These are phyloP conservation scores for Brachirus orientalis DNA, from an alignment of 2,113 vertebrate species.

Conservation along the genomic window DNA sequence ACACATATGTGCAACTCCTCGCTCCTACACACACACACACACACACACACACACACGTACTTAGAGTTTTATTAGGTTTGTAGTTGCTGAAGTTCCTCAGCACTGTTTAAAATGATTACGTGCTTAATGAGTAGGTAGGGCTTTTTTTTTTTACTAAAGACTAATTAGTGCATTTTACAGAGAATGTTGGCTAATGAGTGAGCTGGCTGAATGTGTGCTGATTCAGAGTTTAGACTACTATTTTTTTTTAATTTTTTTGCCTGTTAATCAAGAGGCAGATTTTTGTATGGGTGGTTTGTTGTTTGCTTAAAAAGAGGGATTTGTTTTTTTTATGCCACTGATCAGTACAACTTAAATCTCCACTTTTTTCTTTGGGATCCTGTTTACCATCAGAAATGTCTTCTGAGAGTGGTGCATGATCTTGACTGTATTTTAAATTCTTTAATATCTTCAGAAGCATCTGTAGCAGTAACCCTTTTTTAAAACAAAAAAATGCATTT, in stretches of 20 bases:
- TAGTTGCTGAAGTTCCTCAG: constrained; percentile 41
- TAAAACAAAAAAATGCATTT: too few relatives aligned
- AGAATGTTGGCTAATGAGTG: constrained; percentile 67
- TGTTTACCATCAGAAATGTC: background rate
- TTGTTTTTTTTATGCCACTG: constrained; percentile 13
- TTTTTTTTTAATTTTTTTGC: constrained; percentile 48
- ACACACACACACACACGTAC: constrained; percentile 38
- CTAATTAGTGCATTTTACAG: constrained; percentile 72
- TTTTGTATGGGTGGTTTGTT: constrained; percentile 34
- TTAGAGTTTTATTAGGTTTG: constrained; percentile 19
- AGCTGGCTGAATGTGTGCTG: constrained; percentile 59
- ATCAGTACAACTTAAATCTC: constrained; percentile 24
- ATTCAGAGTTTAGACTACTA: constrained; percentile 59
- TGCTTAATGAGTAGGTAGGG: constrained; percentile 74
- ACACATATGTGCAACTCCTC: constrained; percentile 50
- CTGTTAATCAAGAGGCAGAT: constrained; percentile 30
- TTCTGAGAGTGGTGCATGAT: background rate
- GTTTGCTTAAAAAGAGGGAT: constrained; percentile 9
- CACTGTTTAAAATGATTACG: constrained; percentile 74
- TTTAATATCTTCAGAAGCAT: background rate
- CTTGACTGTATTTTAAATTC: background rate
- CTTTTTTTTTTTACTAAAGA: constrained; percentile 60
- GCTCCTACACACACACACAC: constrained; percentile 35
- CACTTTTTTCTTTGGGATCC: constrained; percentile 1
- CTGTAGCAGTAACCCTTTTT: background rate